Evolutionary conservation across 2,797 vertebrate species (phyloP), one percentile per base, ranked within the genome.

Genomic region (Holocentrus rufus): DNA sequence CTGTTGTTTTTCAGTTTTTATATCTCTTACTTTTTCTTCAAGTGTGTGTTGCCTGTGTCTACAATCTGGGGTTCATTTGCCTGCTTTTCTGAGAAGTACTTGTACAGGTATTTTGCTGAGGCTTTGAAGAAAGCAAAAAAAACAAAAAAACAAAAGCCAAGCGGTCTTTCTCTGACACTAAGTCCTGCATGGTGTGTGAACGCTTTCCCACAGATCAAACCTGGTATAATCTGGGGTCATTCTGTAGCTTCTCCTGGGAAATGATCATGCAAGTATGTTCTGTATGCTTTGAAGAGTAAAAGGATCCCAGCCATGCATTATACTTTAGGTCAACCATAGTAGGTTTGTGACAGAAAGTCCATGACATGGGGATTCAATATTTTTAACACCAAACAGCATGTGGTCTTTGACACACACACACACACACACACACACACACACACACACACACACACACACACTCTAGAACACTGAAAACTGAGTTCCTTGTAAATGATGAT

Each of bases 251-350:
- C 1, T 36, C 57, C 49, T 31, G 58, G 46, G 31, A 23, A 27
- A 20, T 1, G 74, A 69, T 67, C 50, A 39, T 1, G 20, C 67
- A 81, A 79, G 82, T 81, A 72, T 77, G 76, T 34, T 23, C 57
- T 27, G 52, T 7, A 6, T 0, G 53, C 81, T 87, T 87, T 87
- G 80, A 87, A 87, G 87, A 25, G 67, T 66, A 71, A 83, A 74
- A 72, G 9, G 78, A 85, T 66, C 77, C 1, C n/a, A 74, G 77
- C 46, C 69, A 39, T 15, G 50, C 77, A 20, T 69, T 58, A 50
- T 49, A 39, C 44, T n/a, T 64, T 46, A 61, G 80, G 54, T 65
- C 39, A 3, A 27, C 34, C 74, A 14, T 72, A 36, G 53, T 15
- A 15, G 50, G 65, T 30, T 39, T 74, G 70, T 66, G 82, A 77